Percentiles rank a stretch among this genome's conserved stretches.
Conservation (phyloP, 2,888 invertebrate species). For the Glaucopsyche alexis region DNA sequence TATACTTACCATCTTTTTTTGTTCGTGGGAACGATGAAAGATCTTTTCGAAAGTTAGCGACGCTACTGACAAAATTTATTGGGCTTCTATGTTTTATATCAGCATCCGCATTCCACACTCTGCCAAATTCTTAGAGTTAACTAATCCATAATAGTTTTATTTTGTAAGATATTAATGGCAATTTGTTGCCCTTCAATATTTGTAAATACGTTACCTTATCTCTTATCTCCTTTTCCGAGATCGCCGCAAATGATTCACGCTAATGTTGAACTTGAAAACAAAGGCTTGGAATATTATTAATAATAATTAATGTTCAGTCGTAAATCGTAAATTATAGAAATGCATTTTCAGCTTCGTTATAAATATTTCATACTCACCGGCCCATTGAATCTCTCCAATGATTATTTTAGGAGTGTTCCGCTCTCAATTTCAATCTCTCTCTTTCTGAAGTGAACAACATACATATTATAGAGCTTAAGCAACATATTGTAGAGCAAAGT, state of each 20-base stretch:
- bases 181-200: neutral
- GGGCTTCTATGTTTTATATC: neutral
- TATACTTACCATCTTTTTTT: neutral
- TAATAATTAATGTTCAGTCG: too few species aligned
- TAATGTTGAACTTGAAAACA: neutral
- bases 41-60: slow-evolving; percentile 7
- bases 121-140: neutral
- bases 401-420: slow-evolving; percentile 36
- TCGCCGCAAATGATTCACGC: slow-evolving; percentile 19
- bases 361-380: slow-evolving; percentile 12
- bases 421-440: neutral
- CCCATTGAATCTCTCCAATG: slow-evolving; percentile 32
- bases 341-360: slow-evolving; percentile 23
- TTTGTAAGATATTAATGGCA: neutral
- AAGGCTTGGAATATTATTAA: neutral
- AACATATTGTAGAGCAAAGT: too few species aligned
- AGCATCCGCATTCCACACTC: slow-evolving; percentile 1
- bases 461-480: too few species aligned
- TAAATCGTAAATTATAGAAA: neutral
- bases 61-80: neutral
- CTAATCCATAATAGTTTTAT: neutral
- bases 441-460: too few species aligned
- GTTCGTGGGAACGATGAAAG: neutral
- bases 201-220: neutral
- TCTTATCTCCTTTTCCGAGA: neutral